Conservation (phyloP, 2,888 invertebrate genomes). For the Eueremaeus valkanovi region DNA sequence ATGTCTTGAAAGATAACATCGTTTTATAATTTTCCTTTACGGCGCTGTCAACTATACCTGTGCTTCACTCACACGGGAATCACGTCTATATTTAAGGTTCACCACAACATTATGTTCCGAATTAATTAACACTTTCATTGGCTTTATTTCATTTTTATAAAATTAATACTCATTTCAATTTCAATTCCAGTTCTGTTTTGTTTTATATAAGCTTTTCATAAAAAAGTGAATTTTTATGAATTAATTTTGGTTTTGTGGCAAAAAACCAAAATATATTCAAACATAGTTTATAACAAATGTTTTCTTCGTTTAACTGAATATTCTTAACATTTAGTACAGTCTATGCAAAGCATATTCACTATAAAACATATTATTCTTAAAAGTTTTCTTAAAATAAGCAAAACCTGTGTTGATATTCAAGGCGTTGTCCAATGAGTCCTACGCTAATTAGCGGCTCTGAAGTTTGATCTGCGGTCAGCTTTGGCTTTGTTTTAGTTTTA, state of each 20-base stretch:
- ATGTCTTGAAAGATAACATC: neutral
- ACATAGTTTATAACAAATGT: neutral
- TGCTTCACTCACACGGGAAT: slow-evolving; percentile 23
- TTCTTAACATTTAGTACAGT: neutral
- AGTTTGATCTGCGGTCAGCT: slow-evolving; percentile 19
- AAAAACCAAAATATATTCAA: neutral
- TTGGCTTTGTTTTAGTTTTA: neutral
- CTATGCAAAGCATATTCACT: too few relatives aligned
- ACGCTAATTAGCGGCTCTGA: slow-evolving; percentile 20
- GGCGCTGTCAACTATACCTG: neutral
- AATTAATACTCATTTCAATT: neutral
- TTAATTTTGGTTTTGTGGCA: neutral
- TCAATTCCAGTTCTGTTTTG: neutral
- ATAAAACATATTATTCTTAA: neutral
- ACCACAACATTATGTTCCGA: slow-evolving; percentile 25
- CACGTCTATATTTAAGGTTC: slow-evolving; percentile 1
- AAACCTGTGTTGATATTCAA: slow-evolving; percentile 8
- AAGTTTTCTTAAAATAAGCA: neutral
- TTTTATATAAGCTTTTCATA: neutral
- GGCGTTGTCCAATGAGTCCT: slow-evolving; percentile 24
- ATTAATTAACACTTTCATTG: slow-evolving; percentile 25
- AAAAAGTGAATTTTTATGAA: neutral
- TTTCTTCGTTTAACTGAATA: neutral
- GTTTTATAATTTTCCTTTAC: neutral
- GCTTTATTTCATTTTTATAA: neutral